Conservation (phyloP, 2,113 vertebrate species). For the Oreamnos americanus region DNA sequence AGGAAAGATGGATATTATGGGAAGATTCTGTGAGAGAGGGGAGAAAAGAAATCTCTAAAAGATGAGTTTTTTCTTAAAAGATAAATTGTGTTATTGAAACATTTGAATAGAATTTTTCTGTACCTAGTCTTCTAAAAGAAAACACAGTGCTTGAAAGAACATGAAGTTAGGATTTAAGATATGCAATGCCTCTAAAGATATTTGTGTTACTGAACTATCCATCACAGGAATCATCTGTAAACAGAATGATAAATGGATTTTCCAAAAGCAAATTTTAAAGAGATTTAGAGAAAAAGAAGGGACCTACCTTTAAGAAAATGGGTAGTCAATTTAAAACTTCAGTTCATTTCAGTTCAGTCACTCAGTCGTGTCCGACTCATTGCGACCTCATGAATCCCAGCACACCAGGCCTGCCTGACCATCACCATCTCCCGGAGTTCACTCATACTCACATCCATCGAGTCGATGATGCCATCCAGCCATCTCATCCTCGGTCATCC, state of each 20-base stretch:
- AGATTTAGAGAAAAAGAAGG: neutral
- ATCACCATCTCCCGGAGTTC: too few relatives aligned
- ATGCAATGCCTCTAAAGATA: neutral
- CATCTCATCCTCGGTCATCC: fast-evolving
- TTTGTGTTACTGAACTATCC: neutral
- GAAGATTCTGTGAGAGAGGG: neutral
- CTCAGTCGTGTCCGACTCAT: too few relatives aligned
- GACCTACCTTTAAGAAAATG: neutral
- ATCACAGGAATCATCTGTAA: neutral
- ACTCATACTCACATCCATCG: too few relatives aligned
- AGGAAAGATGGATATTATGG: neutral
- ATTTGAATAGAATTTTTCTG: neutral
- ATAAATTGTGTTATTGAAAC: neutral
- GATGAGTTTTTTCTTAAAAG: neutral
- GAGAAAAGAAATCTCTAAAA: neutral
- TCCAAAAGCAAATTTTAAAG: neutral
- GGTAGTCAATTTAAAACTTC: neutral
- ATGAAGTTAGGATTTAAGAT: neutral
- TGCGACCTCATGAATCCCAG: too few relatives aligned
- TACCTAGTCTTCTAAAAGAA: neutral
- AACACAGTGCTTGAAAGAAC: neutral
- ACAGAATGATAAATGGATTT: neutral
- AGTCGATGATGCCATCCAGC: too few relatives aligned
- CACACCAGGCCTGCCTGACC: too few relatives aligned
- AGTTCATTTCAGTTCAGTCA: too few relatives aligned